Conservation (phyloP, 2,113 vertebrate genomes). For the Cyrtonyx montezumae region DNA sequence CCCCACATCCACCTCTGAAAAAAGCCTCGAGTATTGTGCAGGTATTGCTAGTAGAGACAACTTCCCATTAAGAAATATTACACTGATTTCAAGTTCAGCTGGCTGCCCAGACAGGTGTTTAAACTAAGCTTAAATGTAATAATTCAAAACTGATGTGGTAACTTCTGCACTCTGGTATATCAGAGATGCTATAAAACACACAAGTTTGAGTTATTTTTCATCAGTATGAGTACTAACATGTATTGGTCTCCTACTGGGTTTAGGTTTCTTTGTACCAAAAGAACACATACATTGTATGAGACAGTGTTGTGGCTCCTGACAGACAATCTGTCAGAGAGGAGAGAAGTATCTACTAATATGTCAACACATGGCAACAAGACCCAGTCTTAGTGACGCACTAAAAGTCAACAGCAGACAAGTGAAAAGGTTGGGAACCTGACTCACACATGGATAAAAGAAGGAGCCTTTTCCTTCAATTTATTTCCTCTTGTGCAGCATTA, state of each 20-base stretch:
- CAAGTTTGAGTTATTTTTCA: neutral
- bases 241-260: neutral
- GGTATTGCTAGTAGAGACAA: neutral
- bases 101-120: neutral
- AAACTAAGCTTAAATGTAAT: neutral
- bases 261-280: neutral
- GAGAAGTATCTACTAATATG: neutral
- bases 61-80: neutral
- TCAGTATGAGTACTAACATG: neutral
- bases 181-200: neutral
- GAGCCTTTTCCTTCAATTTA: neutral
- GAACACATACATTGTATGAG: neutral
- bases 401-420: neutral
- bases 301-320: neutral
- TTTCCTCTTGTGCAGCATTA: neutral
- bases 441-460: neutral
- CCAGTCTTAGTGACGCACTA: neutral
- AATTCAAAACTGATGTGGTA: neutral
- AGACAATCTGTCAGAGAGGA: neutral
- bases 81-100: neutral
- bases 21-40: neutral
- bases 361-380: neutral
- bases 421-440: neutral
- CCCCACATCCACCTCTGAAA: neutral
- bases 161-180: neutral